Evolutionary conservation across 1,140 invertebrate genomes (phyloP).

Genomic region (Diabrotica undecimpunctata): DNA sequence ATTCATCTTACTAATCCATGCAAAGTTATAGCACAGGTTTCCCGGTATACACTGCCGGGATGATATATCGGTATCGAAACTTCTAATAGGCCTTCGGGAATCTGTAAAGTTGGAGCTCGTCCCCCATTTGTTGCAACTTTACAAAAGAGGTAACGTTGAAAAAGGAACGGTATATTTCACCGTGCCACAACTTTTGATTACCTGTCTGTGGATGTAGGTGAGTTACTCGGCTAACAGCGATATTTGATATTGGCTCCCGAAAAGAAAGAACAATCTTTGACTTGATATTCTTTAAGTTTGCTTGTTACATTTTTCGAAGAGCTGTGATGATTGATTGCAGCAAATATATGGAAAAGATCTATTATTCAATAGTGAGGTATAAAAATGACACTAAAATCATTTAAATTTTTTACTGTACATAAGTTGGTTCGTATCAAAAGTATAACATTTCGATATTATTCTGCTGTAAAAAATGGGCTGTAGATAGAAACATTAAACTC

Average conservation of each 20-base stretch:
- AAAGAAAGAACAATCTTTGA: neutral
- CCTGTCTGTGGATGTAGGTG: slow-evolving; percentile 27
- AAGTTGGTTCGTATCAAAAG: no score
- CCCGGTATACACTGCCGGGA: slow-evolving; percentile 35
- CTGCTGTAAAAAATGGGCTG: no score
- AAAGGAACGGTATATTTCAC: slow-evolving; percentile 39
- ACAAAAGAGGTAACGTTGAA: slow-evolving; percentile 32
- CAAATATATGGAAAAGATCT: no score
- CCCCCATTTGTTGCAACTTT: slow-evolving; percentile 19
- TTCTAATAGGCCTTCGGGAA: slow-evolving; percentile 47
- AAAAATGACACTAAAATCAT: no score
- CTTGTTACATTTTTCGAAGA: neutral
- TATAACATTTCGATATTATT: no score
- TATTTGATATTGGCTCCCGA: neutral
- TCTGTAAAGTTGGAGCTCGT: slow-evolving; percentile 6
- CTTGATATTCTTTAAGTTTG: neutral
- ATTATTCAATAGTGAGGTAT: no score
- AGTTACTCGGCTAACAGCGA: slow-evolving; percentile 1
- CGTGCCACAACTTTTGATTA: slow-evolving; percentile 37
- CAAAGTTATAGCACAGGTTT: slow-evolving; percentile 43
- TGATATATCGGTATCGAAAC: slow-evolving; percentile 48
- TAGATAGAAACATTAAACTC: no score
- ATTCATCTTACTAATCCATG: slow-evolving; percentile 49
- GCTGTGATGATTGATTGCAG: neutral
- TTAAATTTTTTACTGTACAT: no score